Percentiles rank a stretch among this genome's conserved stretches.
Evolutionary conservation across 2,797 vertebrate genomes (phyloP).

Genomic region (Lithobates pipiens): DNA sequence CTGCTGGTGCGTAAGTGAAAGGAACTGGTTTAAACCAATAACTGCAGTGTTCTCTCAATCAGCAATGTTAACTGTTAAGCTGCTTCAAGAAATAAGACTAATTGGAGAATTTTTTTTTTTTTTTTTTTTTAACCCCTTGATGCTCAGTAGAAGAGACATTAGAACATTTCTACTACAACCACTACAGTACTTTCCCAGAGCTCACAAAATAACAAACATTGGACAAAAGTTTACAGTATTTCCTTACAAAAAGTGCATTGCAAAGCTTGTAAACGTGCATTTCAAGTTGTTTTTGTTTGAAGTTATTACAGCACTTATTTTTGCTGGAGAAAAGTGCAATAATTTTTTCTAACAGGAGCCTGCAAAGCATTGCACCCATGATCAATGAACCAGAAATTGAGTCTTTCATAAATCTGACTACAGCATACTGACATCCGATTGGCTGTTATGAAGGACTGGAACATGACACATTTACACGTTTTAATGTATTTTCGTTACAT

Average conservation of each 20-base stretch:
- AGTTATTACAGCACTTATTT: background rate
- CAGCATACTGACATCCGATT: no score
- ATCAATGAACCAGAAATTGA: no score
- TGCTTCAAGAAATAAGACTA: conserved; percentile 64
- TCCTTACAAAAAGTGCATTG: background rate
- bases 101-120: conserved; percentile 28
- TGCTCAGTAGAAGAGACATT: background rate
- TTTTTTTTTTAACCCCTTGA: background rate
- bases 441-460: no score
- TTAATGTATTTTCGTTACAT: no score
- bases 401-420: no score
- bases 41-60: conserved; percentile 61
- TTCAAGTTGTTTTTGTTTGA: background rate
- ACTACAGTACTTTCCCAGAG: background rate
- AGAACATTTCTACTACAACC: background rate
- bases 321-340: no score
- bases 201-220: background rate
- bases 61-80: conserved; percentile 59
- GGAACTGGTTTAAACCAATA: conserved; percentile 59
- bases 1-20: conserved; percentile 58
- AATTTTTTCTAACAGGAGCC: no score
- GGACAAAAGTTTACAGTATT: no score
- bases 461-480: no score
- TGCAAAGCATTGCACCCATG: no score
- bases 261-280: background rate